Conservation (phyloP, 2,888 invertebrate genomes). For the Pelosia muscerda region DNA sequence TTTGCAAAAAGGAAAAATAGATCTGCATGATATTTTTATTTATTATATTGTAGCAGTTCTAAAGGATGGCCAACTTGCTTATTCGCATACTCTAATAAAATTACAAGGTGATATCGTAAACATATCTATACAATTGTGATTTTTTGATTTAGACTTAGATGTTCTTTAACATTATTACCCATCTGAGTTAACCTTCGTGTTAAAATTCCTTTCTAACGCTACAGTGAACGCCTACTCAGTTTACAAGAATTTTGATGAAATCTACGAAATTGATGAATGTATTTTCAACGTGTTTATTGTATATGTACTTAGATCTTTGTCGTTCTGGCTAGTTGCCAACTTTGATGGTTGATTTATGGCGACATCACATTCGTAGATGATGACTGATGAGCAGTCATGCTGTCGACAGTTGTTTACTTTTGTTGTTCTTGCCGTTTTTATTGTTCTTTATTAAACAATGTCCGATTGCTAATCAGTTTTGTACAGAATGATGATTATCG, state of each 20-base stretch:
- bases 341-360: neutral
- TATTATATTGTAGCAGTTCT: neutral
- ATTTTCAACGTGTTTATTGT: neutral
- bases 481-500: constrained; percentile 10
- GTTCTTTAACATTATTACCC: neutral
- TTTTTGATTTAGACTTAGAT: neutral
- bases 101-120: neutral
- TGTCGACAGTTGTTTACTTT: neutral
- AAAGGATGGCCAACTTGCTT: neutral
- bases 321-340: neutral
- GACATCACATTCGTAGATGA: neutral
- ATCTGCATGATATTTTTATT: too few species aligned
- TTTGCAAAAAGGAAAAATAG: too few species aligned
- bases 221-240: neutral
- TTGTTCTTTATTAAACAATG: constrained; percentile 19
- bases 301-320: neutral
- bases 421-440: constrained; percentile 2
- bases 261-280: neutral
- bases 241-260: neutral
- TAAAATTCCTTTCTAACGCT: neutral
- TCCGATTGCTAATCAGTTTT: constrained; percentile 8
- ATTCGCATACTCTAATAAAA: neutral
- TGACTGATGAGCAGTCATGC: constrained; percentile 3
- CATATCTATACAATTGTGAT: neutral
- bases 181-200: neutral